phyloP scores from a whole-genome alignment of 2,797 vertebrate genomes.

The Passerculus sandwichensis region DNA sequence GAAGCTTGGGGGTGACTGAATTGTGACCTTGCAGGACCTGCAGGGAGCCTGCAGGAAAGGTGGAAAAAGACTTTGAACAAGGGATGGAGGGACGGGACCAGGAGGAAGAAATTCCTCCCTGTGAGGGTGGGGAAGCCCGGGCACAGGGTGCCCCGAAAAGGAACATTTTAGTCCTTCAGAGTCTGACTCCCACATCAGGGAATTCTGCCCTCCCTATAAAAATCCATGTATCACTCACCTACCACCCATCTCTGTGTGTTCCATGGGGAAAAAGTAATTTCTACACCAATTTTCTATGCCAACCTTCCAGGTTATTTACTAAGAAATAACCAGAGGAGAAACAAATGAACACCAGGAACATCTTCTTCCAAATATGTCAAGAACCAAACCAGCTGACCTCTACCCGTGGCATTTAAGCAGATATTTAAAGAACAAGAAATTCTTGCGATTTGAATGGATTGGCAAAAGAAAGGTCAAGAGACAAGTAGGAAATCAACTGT shows the following conservation, averaged over 20 bases:
- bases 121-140: not conserved
- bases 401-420: not conserved
- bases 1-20: not conserved
- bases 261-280: not conserved
- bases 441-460: not conserved
- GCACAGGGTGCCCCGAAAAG: not conserved
- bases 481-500: not conserved
- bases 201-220: not conserved
- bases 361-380: not conserved
- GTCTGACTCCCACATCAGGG: accelerated
- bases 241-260: too few relatives aligned
- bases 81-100: not conserved
- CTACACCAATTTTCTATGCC: not conserved
- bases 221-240: not conserved
- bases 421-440: not conserved
- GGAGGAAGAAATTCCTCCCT: not conserved
- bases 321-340: not conserved
- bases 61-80: not conserved
- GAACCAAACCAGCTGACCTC: not conserved
- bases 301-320: not conserved
- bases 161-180: not conserved
- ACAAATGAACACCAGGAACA: not conserved
- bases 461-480: slow-evolving; percentile 4
- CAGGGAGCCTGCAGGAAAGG: accelerated
- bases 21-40: accelerated